Evolutionary conservation across 53 echinoderm and acorn worm genomes (phyloP), one percentile per base, ranked within the genome.

Genomic region (Mesocentrotus franciscanus): DNA sequence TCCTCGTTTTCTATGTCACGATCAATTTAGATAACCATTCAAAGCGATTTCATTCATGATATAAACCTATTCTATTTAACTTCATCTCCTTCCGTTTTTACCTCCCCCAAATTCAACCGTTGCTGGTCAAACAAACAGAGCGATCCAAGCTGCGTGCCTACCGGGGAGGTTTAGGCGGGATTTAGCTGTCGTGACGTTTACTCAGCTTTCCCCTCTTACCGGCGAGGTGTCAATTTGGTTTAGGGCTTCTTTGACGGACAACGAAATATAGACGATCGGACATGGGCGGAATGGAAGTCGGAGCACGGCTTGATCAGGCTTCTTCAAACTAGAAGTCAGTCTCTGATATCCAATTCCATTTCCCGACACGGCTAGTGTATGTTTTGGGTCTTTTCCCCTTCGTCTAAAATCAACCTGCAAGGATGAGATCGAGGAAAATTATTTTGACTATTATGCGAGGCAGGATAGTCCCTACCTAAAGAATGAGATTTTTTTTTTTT

Each of bases 1-100:
- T 68, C 20, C 68, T 68, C 68, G 68, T 68, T 68, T 68, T 61
- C 4, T n/a, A 71, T 33, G 76, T 76, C 76, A 29, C 33, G 5
- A 76, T 76, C 76, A 76, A 76, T 76, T 76, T 33, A 76, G 76
- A 76, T 76, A 76, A 76, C 76, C 30, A 76, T 76, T 30, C 76
- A 15, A 14, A 32, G 15, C 14, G 76, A 76, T 76, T 76, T 29
- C 76, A 76, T 76, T 76, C 76, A 76, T 76, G 76, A 76, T 76
- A 75, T 68, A 22, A 76, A 13, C 33, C 76, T 27, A 76, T 14
- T 76, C 76, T 30, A 33, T 76, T 76, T 76, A 76, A 30, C 76
- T 32, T 13, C 76, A 8, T 33, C 76, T 76, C 76, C 15, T 76
- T 30, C 33, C 30, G 33, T 76, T 76, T 76, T 33, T 76, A 4